A percentile compares a stretch with the other conserved stretches of the same genome.
Evolutionary conservation across 2,797 vertebrate genomes (phyloP).

Genomic region (Bovichtus diacanthus): DNA sequence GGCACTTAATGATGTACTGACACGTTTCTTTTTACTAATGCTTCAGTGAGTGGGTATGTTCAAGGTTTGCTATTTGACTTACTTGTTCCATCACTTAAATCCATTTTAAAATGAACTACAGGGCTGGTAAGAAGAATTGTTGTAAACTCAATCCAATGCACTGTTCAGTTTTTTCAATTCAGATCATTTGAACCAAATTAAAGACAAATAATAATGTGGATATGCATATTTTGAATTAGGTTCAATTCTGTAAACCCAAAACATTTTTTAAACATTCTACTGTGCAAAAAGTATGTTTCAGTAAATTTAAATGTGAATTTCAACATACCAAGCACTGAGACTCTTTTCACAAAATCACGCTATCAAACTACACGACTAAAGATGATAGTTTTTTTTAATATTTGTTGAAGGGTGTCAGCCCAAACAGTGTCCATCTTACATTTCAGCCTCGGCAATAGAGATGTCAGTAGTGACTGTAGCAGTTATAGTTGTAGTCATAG

Average conservation of each 20-base stretch:
- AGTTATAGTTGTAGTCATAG: conserved; percentile 37
- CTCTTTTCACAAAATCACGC: background rate
- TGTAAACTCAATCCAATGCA: background rate
- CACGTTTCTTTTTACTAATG: background rate
- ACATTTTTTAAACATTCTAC: background rate
- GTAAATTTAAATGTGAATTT: background rate
- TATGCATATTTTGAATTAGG: background rate
- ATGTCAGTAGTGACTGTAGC: conserved; percentile 44
- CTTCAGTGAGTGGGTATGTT: background rate
- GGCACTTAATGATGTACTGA: background rate
- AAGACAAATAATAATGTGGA: background rate
- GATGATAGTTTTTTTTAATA: conserved; percentile 15
- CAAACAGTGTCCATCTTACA: conserved; percentile 23
- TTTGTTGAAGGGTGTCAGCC: conserved; percentile 36
- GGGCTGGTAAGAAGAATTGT: background rate
- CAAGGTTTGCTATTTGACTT: background rate
- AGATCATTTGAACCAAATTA: background rate
- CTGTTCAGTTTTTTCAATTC: background rate
- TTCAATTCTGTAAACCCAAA: background rate
- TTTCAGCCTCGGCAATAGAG: conserved; percentile 24
- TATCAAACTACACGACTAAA: background rate
- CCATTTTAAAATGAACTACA: background rate
- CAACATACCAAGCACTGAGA: background rate
- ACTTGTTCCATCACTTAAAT: background rate
- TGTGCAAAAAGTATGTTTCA: background rate